phyloP scores from a whole-genome alignment of 1,140 invertebrate genomes.

The Zaprionus lachaisei region DNA sequence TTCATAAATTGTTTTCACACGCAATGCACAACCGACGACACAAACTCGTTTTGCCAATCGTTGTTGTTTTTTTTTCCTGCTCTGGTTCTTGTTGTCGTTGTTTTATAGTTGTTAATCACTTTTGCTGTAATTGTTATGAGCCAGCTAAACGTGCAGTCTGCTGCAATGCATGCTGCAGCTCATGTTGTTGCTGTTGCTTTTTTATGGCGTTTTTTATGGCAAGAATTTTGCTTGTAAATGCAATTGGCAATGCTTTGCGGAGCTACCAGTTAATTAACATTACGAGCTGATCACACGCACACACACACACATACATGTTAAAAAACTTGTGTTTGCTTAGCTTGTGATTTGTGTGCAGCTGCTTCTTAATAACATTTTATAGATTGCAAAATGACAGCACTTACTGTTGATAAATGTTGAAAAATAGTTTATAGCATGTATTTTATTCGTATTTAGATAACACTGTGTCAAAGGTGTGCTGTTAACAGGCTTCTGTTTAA shows the following conservation, averaged over 20 bases:
- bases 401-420: conserved; percentile 3
- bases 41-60: conserved; percentile 44
- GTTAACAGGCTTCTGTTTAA: neutral
- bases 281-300: neutral
- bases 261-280: conserved; percentile 28
- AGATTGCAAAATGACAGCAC: neutral
- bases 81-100: conserved; percentile 39
- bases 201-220: conserved; percentile 18
- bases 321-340: neutral
- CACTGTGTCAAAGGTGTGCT: neutral
- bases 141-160: conserved; percentile 57
- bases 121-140: conserved; percentile 71
- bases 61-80: conserved; percentile 22
- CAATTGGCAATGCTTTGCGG: conserved; percentile 9
- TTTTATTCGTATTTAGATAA: neutral
- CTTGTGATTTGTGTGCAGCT: neutral
- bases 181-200: conserved; percentile 14
- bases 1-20: conserved; percentile 67
- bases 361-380: neutral
- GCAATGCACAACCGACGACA: conserved; percentile 35
- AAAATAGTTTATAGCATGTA: neutral
- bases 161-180: conserved; percentile 27
- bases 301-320: neutral
- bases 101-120: conserved; percentile 62
- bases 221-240: conserved; percentile 41